Base-by-base conservation (phyloP, 92 coral and sea anemone species). In the Siderastrea siderea region DNA sequence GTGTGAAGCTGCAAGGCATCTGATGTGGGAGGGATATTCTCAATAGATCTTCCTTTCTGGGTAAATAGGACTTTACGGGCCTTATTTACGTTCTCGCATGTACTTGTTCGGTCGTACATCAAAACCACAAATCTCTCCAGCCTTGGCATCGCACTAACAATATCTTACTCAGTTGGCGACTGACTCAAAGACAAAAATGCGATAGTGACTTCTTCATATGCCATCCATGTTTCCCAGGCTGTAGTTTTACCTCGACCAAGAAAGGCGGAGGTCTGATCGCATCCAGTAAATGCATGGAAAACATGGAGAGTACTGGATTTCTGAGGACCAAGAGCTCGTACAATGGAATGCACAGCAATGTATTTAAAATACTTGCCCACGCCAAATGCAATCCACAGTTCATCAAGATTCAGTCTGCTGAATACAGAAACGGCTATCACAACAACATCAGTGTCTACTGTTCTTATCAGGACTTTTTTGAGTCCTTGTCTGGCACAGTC, bases 341-440 rank as follows among this genome's bases (percentile, higher is more conserved):
- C 78, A 62, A 90, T 87, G 64, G 10, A 44, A 67, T 93, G 92
- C 16, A 68, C 84, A 72, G 92, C 84, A 2, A 93, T 7, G 43
- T 90, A 90, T 51, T 86, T 82, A 5, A 90, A 79, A 83, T 93
- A 85, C 82, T 93, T 93, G 47, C 96, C 93, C 11, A 64, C 68
- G 6, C 91, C 96, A 90, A 93, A 93, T 53, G 93, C 89, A 14
- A 90, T 70, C 87, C 94, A 90, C n/a, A 85, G 82, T 76, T 85
- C 87, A 69, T 84, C 47, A 13, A 71, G 46, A 64, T 59, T 49
- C 8, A 85, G 72, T 3, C 78, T 84, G 17, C 75, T 70, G 64
- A 78, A 78, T 16, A 49, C 45, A 44, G 82, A 77, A 59, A 87
- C 47, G 19, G 89, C 80, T 64, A 90, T 48, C 5, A 90, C 91